phyloP scores from a whole-genome alignment of 2,797 vertebrate genomes.

The Lepilemur septentrionalis region DNA sequence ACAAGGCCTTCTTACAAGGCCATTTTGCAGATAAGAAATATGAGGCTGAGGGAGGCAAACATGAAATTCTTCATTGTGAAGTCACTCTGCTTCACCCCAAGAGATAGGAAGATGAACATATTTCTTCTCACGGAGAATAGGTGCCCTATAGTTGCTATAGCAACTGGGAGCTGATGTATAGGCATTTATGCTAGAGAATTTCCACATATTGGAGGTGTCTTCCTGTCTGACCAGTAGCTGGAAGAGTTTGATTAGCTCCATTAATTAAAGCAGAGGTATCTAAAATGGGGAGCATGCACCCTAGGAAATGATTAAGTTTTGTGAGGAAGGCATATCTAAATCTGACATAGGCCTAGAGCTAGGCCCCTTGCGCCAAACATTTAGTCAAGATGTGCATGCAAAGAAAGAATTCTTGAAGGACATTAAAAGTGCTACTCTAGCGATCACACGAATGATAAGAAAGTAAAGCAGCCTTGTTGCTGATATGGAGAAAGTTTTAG shows the following conservation, averaged over 20 bases:
- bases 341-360: background rate
- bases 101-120: conserved; percentile 21
- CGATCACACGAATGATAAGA: background rate
- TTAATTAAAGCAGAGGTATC: conserved; percentile 45
- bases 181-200: conserved; percentile 29
- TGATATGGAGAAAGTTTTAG: background rate
- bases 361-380: background rate
- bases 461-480: background rate
- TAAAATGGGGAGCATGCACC: background rate
- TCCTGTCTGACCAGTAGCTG: conserved; percentile 22
- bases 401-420: background rate
- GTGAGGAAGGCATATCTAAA: background rate
- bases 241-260: conserved; percentile 45
- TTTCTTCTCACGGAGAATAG: conserved; percentile 10
- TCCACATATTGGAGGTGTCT: background rate
- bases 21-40: conserved; percentile 28
- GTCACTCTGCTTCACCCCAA: background rate
- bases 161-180: conserved; percentile 37
- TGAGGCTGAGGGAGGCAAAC: background rate
- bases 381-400: background rate
- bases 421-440: background rate
- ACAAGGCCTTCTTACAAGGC: background rate
- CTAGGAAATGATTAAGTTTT: background rate
- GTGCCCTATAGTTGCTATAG: conserved; percentile 17
- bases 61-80: background rate